Evolutionary conservation across 1,140 invertebrate species (phyloP), one percentile per base, ranked within the genome.

Genomic region (Rhynchophorus ferrugineus): DNA sequence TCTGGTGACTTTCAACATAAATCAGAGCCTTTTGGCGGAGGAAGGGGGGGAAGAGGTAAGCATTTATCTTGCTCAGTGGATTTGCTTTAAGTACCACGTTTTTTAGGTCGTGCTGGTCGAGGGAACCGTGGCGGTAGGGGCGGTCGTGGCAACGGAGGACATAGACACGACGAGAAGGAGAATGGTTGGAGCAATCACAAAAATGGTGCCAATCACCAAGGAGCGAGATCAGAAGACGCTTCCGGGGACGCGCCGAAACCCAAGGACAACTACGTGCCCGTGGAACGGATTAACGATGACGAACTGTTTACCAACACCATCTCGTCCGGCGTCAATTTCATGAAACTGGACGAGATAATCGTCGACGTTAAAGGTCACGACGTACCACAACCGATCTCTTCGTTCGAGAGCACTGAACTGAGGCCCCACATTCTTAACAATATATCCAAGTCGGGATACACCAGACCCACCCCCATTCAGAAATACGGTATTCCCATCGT

Each of bases 401-500:
- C 62, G 19, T 98, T 98, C 70, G 78, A 85, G 16, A 73, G 78
- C 5, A 76, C 85, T 0, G 78, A 79, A 1, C 67, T 96, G 0
- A 73, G 85, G 8, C 64, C 69, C 5, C 70, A 84, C 6, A 61
- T 98, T 0, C 36, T 86, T 7, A 74, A 84, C 0, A 98, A 97
- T 67, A 78, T 98, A 0, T 63, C 71, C 1, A 87, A 85, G 60
- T 86, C 87, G 0, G 81, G 83, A 0, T 99, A 98, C 65, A 78
- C 60, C 1, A 85, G 82, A 59, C 92, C 94, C 0, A 98, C 95
- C 0, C 94, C 95, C 0, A 86, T 99, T 33, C 95, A 99, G 65
- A 94, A 95, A 62, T 74, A 87, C 57, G 82, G 90, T 0, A 84
- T 97, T 38, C 92, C 95, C 0, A 84, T 89, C 11, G 83, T 98